Evolutionary conservation across 2,888 invertebrate genomes (phyloP).

Genomic region (Morpho helenor): DNA sequence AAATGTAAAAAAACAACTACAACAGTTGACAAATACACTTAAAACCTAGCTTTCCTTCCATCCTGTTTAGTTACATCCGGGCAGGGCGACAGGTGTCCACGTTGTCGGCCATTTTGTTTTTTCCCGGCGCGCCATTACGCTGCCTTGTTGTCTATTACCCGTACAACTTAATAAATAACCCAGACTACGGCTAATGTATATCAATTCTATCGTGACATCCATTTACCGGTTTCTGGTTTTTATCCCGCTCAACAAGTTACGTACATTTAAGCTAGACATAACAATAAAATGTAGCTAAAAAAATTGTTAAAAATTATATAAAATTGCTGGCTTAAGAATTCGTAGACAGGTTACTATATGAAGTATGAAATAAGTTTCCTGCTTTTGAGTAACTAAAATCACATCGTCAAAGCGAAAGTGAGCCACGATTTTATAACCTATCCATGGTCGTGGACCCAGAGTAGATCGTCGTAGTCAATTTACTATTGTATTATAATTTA

Average conservation of each 20-base stretch:
- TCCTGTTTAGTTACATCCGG: conserved; percentile 21
- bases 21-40: conserved; percentile 19
- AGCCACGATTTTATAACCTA: too few relatives aligned
- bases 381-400: too few relatives aligned
- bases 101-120: conserved; percentile 26
- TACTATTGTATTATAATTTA: too few relatives aligned
- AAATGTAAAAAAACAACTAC: background rate
- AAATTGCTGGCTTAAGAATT: too few relatives aligned
- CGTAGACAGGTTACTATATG: too few relatives aligned
- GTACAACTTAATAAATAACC: conserved; percentile 26
- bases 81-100: conserved; percentile 28
- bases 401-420: too few relatives aligned
- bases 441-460: too few relatives aligned
- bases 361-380: too few relatives aligned
- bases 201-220: conserved; percentile 26
- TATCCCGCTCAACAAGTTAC: conserved; percentile 26
- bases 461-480: too few relatives aligned
- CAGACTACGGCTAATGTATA: conserved; percentile 23
- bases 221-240: conserved; percentile 20
- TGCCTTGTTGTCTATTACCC: conserved; percentile 24
- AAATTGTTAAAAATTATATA: background rate
- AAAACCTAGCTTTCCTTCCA: conserved; percentile 12
- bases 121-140: conserved; percentile 25
- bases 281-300: background rate
- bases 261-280: background rate